phyloP scores from a whole-genome alignment of 2,888 invertebrate genomes.

The Drosophila longiperda region DNA sequence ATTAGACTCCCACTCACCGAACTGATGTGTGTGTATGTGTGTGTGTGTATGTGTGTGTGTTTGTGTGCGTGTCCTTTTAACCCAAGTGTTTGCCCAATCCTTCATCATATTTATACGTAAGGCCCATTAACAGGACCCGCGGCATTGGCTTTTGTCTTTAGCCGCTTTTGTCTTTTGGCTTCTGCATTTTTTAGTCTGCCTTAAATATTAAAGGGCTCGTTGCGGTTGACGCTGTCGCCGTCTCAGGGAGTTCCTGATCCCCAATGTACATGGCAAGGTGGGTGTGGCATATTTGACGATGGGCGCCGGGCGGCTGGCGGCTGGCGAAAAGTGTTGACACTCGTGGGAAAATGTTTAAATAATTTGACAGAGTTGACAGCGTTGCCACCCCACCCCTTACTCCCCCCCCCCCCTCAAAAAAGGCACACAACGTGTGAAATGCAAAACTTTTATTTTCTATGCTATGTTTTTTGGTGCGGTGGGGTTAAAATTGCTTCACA shows the following conservation, averaged over 20 bases:
- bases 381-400: background rate
- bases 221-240: conserved; percentile 48
- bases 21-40: background rate
- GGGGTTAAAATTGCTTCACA: conserved; percentile 25
- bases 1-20: conserved; percentile 25
- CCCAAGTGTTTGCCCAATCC: conserved; percentile 35
- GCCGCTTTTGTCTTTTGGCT: conserved; percentile 53
- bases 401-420: conserved; percentile 7
- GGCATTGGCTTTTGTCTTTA: conserved; percentile 40
- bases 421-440: conserved; percentile 55
- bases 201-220: conserved; percentile 76
- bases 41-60: background rate
- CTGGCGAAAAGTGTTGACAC: conserved; percentile 71
- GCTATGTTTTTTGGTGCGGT: background rate
- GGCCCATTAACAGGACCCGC: conserved; percentile 44
- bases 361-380: conserved; percentile 79
- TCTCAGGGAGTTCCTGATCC: conserved; percentile 22
- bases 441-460: conserved; percentile 60
- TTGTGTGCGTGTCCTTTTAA: conserved; percentile 5
- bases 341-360: conserved; percentile 80
- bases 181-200: conserved; percentile 73
- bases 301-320: conserved; percentile 37
- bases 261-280: conserved; percentile 15
- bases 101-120: conserved; percentile 49
- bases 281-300: conserved; percentile 16